phyloP scores from a whole-genome alignment of 2,113 vertebrate species.

The Larimichthys crocea region DNA sequence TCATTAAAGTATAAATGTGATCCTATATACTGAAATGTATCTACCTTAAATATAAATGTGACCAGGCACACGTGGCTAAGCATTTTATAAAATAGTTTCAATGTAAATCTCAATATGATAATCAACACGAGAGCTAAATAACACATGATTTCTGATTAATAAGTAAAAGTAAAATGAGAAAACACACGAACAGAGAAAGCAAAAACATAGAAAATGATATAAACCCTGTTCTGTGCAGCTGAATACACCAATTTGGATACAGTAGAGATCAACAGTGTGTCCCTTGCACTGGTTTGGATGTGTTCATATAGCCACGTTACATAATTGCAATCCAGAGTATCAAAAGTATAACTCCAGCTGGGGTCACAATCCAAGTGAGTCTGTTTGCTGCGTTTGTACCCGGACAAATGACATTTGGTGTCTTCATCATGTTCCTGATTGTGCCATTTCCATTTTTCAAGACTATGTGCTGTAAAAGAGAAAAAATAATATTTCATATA shows the following conservation, averaged over 20 bases:
- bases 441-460: fast-evolving
- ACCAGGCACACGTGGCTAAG: neutral
- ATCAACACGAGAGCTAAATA: neutral
- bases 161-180: neutral
- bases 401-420: constrained; percentile 39
- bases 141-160: neutral
- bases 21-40: neutral
- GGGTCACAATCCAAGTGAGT: constrained; percentile 32
- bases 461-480: neutral
- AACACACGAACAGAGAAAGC: neutral
- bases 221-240: neutral
- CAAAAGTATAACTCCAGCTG: constrained; percentile 26
- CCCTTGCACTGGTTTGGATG: neutral
- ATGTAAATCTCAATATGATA: neutral
- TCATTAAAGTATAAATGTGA: neutral
- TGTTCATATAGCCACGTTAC: neutral
- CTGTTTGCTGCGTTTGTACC: neutral
- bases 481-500: neutral
- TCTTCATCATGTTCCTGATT: constrained; percentile 54
- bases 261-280: neutral
- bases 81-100: neutral
- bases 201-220: neutral
- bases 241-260: neutral
- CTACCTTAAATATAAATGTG: neutral
- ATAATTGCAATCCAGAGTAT: constrained; percentile 39